phyloP scores from a whole-genome alignment of 2,888 invertebrate genomes.

The Baronia brevicornis region DNA sequence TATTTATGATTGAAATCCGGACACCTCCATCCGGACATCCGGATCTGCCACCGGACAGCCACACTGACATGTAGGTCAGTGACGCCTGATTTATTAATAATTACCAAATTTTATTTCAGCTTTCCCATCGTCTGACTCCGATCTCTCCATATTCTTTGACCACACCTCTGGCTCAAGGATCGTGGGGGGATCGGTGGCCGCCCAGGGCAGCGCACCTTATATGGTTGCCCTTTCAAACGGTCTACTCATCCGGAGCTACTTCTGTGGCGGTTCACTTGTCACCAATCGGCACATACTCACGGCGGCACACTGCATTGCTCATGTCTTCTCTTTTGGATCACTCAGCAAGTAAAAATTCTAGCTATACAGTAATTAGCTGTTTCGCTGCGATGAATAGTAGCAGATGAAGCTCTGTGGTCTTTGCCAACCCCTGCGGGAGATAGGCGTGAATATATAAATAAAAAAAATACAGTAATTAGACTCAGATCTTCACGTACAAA shows the following conservation, averaged over 20 bases:
- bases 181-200: slow-evolving; percentile 42
- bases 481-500: no score
- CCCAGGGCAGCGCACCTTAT: slow-evolving; percentile 37
- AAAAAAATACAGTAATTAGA: no score
- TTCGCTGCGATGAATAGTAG: no score
- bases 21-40: no score
- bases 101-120: slow-evolving; percentile 28
- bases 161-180: slow-evolving; percentile 33
- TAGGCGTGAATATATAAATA: no score
- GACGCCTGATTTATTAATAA: neutral
- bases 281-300: slow-evolving; percentile 35
- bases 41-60: no score
- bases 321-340: slow-evolving; percentile 28
- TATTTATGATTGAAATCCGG: no score
- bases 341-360: slow-evolving; percentile 26
- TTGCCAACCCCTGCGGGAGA: no score
- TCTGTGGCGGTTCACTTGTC: slow-evolving; percentile 49
- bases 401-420: no score
- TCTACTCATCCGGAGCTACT: slow-evolving; percentile 18
- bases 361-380: no score
- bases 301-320: slow-evolving; percentile 51
- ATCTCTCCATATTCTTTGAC: slow-evolving; percentile 40
- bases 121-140: slow-evolving; percentile 31
- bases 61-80: neutral
- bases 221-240: slow-evolving; percentile 29